phyloP scores from a whole-genome alignment of 1,140 invertebrate genomes.

The Diorhabda elongata region DNA sequence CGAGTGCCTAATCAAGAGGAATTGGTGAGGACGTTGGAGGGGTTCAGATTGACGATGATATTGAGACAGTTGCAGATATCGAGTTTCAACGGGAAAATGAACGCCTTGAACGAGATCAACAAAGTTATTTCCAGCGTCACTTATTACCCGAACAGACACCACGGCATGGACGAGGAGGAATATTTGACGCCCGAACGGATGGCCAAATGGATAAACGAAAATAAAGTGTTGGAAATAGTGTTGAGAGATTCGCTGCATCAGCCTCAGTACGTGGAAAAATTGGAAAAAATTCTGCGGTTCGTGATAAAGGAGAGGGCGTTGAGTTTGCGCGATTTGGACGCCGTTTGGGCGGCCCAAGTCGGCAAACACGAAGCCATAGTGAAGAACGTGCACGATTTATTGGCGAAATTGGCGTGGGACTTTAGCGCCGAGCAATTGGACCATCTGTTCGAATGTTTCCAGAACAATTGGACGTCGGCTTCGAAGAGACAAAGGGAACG shows the following conservation, averaged over 20 bases:
- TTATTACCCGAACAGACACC: constrained; percentile 75
- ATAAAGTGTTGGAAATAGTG: constrained; percentile 93
- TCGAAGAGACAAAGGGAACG: constrained; percentile 95
- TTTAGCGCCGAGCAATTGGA: constrained; percentile 96
- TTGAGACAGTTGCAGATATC: constrained; percentile 91
- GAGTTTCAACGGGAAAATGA: constrained; percentile 99
- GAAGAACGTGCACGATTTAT: constrained; percentile 93
- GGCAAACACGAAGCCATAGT: constrained; percentile 95
- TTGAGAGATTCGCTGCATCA: constrained; percentile 94
- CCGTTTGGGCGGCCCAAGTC: constrained; percentile 92
- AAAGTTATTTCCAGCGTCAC: constrained; percentile 90
- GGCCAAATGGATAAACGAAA: constrained; percentile 97
- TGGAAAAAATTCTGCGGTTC: constrained; percentile 96
- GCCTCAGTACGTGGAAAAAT: constrained; percentile 95
- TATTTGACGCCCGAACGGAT: constrained; percentile 92
- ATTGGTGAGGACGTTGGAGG: constrained; percentile 84
- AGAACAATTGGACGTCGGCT: constrained; percentile 89
- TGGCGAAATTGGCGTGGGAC: constrained; percentile 97
- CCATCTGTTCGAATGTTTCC: constrained; percentile 96
- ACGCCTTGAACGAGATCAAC: constrained; percentile 97
- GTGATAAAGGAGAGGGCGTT: constrained; percentile 93
- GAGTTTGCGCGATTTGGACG: constrained; percentile 86
- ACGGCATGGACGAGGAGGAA: constrained; percentile 76
- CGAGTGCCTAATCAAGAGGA: constrained; percentile 77
- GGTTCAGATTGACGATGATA: constrained; percentile 95